phyloP scores from a whole-genome alignment of 64 coral and sea anemone species.

The Pocillopora verrucosa region DNA sequence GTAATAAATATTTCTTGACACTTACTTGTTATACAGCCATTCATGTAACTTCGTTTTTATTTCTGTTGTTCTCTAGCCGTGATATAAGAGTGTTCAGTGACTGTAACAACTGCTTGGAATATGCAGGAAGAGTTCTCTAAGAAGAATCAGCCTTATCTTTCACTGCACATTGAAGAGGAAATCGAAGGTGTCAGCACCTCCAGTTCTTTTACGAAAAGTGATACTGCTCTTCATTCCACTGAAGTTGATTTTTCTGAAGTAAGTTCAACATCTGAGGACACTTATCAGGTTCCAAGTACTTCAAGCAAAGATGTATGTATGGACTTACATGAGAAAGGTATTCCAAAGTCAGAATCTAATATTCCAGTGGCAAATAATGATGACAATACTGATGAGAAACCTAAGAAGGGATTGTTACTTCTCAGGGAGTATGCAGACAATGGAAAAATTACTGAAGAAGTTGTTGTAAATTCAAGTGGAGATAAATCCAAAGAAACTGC shows the following conservation, averaged over 20 bases:
- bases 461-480: not conserved
- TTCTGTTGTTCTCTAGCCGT: not conserved
- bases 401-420: constrained; percentile 2
- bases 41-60: not conserved
- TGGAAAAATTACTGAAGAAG: constrained; percentile 38
- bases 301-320: constrained; percentile 16
- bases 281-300: not conserved
- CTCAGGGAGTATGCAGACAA: constrained; percentile 9
- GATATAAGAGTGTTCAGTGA: not conserved
- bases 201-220: not conserved
- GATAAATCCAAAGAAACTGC: not conserved
- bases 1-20: too few relatives aligned
- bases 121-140: not conserved
- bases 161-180: constrained; percentile 23
- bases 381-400: not conserved
- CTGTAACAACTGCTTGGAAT: not conserved
- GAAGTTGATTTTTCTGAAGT: constrained; percentile 18
- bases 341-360: not conserved
- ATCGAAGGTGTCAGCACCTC: constrained; percentile 14
- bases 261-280: constrained; percentile 22
- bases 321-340: constrained; percentile 21
- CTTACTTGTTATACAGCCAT: too few relatives aligned
- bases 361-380: not conserved
- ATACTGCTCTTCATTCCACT: not conserved
- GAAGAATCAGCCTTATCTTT: not conserved